phyloP scores from a whole-genome alignment of 1,140 invertebrate species.

The Gryllus bimaculatus region DNA sequence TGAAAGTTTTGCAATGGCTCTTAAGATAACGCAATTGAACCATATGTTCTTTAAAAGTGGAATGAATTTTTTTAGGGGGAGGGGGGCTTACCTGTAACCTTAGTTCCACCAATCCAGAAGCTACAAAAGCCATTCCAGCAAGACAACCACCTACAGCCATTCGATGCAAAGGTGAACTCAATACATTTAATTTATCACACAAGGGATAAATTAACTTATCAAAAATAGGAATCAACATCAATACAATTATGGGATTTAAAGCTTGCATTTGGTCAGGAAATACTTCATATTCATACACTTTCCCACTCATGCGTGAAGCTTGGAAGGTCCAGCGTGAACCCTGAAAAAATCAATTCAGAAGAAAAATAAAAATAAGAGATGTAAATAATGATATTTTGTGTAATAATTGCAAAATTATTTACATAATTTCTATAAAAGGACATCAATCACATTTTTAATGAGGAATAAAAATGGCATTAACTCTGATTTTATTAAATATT shows the following conservation, averaged over 20 bases:
- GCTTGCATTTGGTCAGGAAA: constrained; percentile 62
- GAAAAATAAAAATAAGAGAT: too few species aligned
- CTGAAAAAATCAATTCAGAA: constrained; percentile 30
- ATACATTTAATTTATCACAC: background rate
- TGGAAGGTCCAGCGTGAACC: constrained; percentile 69
- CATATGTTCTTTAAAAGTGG: too few species aligned
- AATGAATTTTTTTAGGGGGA: background rate
- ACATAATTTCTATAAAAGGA: too few species aligned
- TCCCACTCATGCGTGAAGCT: constrained; percentile 54
- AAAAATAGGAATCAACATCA: constrained; percentile 59
- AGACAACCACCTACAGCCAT: constrained; percentile 57
- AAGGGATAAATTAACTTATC: constrained; percentile 42
- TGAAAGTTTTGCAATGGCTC: too few species aligned
- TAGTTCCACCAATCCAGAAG: constrained; percentile 42
- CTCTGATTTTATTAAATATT: too few species aligned
- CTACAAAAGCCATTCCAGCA: constrained; percentile 49
- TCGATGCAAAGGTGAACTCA: constrained; percentile 27
- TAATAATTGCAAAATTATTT: too few species aligned
- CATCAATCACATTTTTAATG: too few species aligned
- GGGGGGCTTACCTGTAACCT: constrained; percentile 23
- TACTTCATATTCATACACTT: constrained; percentile 41
- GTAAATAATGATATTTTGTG: too few species aligned
- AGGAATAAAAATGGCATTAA: too few species aligned
- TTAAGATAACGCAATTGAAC: too few species aligned
- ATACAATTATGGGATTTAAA: constrained; percentile 57